Percentiles rank a stretch among this genome's conserved stretches.
phyloP scores from a whole-genome alignment of 2,113 vertebrate species.

The Elaphurus davidianus region DNA sequence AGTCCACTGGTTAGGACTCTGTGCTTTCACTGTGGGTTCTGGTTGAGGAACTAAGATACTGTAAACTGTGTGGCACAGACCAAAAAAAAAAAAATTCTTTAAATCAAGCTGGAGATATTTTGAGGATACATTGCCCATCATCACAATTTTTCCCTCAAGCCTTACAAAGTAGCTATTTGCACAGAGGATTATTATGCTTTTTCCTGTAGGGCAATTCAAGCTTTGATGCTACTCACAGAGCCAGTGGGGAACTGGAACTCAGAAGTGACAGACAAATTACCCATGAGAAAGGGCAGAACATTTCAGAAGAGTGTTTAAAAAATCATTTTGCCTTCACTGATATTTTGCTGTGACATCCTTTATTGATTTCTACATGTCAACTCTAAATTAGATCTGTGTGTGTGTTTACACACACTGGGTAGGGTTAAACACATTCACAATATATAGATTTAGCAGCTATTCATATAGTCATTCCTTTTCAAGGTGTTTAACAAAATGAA shows the following conservation, averaged over 20 bases:
- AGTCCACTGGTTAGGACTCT: background rate
- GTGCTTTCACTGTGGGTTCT: background rate
- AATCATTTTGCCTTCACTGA: slow-evolving; percentile 30
- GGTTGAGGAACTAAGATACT: background rate
- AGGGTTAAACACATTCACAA: background rate
- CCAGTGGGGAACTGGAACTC: slow-evolving; percentile 26
- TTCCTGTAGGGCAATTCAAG: slow-evolving; percentile 36
- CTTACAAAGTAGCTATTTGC: slow-evolving; percentile 46
- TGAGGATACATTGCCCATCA: background rate
- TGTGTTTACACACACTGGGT: slow-evolving; percentile 1
- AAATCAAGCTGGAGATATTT: background rate
- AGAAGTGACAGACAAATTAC: slow-evolving; percentile 64
- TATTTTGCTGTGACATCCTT: slow-evolving; percentile 6
- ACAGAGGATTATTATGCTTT: slow-evolving; percentile 16
- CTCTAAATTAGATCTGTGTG: slow-evolving; percentile 42
- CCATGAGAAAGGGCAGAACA: slow-evolving; percentile 45
- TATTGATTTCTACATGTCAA: slow-evolving; percentile 44
- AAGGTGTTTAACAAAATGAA: slow-evolving; percentile 45
- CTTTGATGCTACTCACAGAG: slow-evolving; percentile 2
- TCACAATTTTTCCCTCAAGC: background rate
- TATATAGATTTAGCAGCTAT: background rate
- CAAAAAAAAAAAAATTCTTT: background rate
- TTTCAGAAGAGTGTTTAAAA: slow-evolving; percentile 58
- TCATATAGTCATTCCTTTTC: background rate
- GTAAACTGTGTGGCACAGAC: background rate